Evolutionary conservation across 2,797 vertebrate genomes (phyloP).

Genomic region (Paguma larvata): DNA sequence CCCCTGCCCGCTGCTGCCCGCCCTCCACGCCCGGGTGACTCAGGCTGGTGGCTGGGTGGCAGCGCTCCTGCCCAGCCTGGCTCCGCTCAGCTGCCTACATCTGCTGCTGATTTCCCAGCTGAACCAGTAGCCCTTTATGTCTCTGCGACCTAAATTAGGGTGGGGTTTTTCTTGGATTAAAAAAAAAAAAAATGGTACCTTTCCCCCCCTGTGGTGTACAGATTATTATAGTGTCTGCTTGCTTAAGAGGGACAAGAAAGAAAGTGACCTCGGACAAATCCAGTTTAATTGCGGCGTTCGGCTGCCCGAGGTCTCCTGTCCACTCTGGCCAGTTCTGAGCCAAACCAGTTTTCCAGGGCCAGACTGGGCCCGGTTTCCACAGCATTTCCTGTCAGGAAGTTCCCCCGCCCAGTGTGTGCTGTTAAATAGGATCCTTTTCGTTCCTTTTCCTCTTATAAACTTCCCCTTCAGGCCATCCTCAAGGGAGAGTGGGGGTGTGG

Average conservation of each 20-base stretch:
- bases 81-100: conserved; percentile 74
- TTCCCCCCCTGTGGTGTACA: neutral
- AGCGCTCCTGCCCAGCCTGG: conserved; percentile 63
- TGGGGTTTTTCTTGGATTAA: conserved; percentile 58
- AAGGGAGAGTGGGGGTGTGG: conserved; percentile 57
- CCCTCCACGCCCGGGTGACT: conserved; percentile 86
- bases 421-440: conserved; percentile 83
- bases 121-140: conserved; percentile 79
- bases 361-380: conserved; percentile 85
- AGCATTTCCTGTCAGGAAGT: conserved; percentile 87
- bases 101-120: conserved; percentile 87
- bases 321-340: conserved; percentile 79
- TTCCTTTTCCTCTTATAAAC: conserved; percentile 85
- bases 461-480: conserved; percentile 78
- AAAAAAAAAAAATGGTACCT: conserved; percentile 70
- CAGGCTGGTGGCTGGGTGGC: conserved; percentile 85
- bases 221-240: conserved; percentile 79
- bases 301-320: conserved; percentile 80
- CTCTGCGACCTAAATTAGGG: conserved; percentile 72
- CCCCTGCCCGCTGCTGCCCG: conserved; percentile 73
- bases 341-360: conserved; percentile 90
- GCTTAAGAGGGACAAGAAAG: conserved; percentile 57
- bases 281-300: conserved; percentile 66
- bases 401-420: conserved; percentile 86
- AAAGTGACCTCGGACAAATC: conserved; percentile 67